Evolutionary conservation across 2,888 invertebrate genomes (phyloP), one percentile per base, ranked within the genome.

Genomic region (Drosophila monieri): DNA sequence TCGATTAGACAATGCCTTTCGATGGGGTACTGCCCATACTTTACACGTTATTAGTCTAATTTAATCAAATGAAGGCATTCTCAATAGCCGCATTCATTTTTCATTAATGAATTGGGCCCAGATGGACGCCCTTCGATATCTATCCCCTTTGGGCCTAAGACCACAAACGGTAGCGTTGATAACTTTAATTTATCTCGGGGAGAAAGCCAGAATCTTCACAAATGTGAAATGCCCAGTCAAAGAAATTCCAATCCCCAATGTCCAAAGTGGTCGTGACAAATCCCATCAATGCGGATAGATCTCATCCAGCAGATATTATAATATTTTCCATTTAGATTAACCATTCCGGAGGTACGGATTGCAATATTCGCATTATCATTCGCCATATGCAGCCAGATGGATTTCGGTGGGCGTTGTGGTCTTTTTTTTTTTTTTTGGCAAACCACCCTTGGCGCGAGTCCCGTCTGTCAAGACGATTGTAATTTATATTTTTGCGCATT

Each of bases 51-150:
- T 78, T 86, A 76, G 74, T 64, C 73, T 76, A 74, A 75, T 88
- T 80, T 88, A 88, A 84, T 86, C 87, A 84, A 88, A 88, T 88
- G 76, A 80, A 88, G 67, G 70, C 80, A 73, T 75, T 66, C 86
- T 67, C 70, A 71, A 69, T 71, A 84, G 76, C 68, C 72, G 47
- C 44, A 70, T 71, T 78, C 66, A 78, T 86, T 84, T 74, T 72
- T 84, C 87, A 80, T 84, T 84, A 74, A 85, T 76, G 70, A 88
- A 88, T 78, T 84, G 84, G 70, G 32, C 49, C 54, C 47, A 49
- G 48, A 47, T 15, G 43, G 53, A 39, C 30, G 53, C 21, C 23
- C 18, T 0, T 4, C n/a, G 37, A 35, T 49, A 60, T 53, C 60
- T 49, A 60, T 53, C 60, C 64, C 43, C 18, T 23, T 23, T 23